A percentile compares a stretch with the other conserved stretches of the same genome.
phyloP scores from a whole-genome alignment of 2,797 vertebrate genomes.

The Eulemur rubriventer region DNA sequence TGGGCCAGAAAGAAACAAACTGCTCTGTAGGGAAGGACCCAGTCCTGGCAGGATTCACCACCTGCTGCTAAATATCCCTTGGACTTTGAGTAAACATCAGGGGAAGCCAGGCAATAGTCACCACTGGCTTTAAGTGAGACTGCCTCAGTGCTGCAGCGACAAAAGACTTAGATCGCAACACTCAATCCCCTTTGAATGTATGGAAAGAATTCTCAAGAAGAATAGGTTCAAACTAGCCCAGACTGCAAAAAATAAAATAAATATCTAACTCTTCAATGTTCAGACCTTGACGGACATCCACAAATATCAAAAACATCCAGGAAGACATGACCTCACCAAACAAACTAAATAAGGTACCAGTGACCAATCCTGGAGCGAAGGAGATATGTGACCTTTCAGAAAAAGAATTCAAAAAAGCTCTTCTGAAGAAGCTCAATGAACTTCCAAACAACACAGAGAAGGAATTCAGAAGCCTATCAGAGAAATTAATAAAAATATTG shows the following conservation, averaged over 20 bases:
- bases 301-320: neutral
- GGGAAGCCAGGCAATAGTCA: neutral
- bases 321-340: neutral
- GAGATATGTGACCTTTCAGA: neutral
- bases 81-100: neutral
- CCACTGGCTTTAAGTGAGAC: neutral
- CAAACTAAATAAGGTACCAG: neutral
- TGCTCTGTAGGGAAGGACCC: neutral
- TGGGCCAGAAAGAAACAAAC: neutral
- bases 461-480: neutral
- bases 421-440: neutral
- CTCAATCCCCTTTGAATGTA: neutral
- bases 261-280: neutral
- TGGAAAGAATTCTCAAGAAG: neutral
- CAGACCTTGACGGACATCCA: neutral
- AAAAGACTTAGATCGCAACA: neutral
- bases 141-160: neutral
- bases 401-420: neutral
- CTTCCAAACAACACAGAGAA: neutral
- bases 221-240: neutral
- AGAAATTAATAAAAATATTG: neutral
- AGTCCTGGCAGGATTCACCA: neutral
- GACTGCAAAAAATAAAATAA: neutral
- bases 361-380: neutral
- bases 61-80: neutral